Percentiles rank a stretch among this genome's conserved stretches.
Conservation (phyloP, 1,140 invertebrate species). For the Eumaeus atala region DNA sequence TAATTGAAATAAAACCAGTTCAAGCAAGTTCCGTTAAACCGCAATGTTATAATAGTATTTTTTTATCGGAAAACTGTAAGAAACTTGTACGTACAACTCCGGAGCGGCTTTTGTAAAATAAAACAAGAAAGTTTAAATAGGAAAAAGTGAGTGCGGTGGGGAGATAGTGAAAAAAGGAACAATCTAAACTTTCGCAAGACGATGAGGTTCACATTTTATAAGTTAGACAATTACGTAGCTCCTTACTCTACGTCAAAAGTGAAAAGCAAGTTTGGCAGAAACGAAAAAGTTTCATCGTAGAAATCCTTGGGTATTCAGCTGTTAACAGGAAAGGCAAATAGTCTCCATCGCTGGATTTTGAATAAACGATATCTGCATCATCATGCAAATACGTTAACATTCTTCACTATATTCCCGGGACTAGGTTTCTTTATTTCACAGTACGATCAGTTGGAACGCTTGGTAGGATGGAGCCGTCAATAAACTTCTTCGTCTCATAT, state of each 20-base stretch:
- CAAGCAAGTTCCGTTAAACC: conserved; percentile 22
- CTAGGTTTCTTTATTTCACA: no score
- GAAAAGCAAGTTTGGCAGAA: conserved; percentile 5
- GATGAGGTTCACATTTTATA: conserved; percentile 50
- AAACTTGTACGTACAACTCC: conserved; percentile 40
- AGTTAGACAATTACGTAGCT: conserved; percentile 57
- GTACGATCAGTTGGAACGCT: no score
- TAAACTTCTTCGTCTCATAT: no score
- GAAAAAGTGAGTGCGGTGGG: conserved; percentile 60
- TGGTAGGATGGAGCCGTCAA: no score
- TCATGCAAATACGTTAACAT: no score
- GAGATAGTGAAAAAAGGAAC: conserved; percentile 67
- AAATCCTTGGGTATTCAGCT: no score
- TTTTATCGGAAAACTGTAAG: conserved; percentile 34
- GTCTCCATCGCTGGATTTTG: no score
- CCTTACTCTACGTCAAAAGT: conserved; percentile 2
- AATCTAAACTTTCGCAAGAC: conserved; percentile 61
- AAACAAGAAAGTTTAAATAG: conserved; percentile 69
- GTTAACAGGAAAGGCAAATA: no score
- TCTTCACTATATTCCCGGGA: no score
- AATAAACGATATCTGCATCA: no score
- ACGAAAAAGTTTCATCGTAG: no score
- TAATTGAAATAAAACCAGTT: conserved; percentile 16
- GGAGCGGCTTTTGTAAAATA: conserved; percentile 48
- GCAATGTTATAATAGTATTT: conserved; percentile 34